Evolutionary conservation across 1,140 invertebrate species (phyloP).

Genomic region (Brachionus angularis): DNA sequence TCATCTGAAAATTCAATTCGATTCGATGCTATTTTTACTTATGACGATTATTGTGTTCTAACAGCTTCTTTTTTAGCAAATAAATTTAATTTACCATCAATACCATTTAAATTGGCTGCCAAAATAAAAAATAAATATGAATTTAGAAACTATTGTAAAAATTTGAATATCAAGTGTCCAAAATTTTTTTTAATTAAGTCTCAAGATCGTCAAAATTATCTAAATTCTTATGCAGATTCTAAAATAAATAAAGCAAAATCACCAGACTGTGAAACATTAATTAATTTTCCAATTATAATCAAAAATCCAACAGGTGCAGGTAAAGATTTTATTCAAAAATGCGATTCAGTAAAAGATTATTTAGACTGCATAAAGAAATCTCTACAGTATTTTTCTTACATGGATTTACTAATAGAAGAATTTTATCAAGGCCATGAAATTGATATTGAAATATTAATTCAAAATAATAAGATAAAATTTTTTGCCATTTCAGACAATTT

Average conservation of each 20-base stretch:
- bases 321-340: conserved; percentile 40
- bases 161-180: background rate
- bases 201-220: background rate
- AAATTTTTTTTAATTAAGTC: conserved; percentile 23
- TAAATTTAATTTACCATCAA: conserved; percentile 8
- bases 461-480: conserved; percentile 13
- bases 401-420: conserved; percentile 32
- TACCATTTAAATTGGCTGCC: background rate
- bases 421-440: conserved; percentile 24
- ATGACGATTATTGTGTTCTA: conserved; percentile 8
- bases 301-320: conserved; percentile 22
- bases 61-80: conserved; percentile 16
- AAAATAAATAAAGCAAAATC: background rate
- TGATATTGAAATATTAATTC: conserved; percentile 37
- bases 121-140: conserved; percentile 23
- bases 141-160: background rate
- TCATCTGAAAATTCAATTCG: background rate
- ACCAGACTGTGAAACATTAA: background rate
- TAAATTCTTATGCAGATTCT: background rate
- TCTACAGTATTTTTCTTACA: background rate
- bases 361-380: background rate
- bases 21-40: conserved; percentile 39
- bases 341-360: background rate
- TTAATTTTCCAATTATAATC: conserved; percentile 24
- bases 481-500: conserved; percentile 37